Percentiles rank a stretch among this genome's conserved stretches.
Conservation (phyloP, 2,797 vertebrate genomes). For the Malacoctenus gilli region DNA sequence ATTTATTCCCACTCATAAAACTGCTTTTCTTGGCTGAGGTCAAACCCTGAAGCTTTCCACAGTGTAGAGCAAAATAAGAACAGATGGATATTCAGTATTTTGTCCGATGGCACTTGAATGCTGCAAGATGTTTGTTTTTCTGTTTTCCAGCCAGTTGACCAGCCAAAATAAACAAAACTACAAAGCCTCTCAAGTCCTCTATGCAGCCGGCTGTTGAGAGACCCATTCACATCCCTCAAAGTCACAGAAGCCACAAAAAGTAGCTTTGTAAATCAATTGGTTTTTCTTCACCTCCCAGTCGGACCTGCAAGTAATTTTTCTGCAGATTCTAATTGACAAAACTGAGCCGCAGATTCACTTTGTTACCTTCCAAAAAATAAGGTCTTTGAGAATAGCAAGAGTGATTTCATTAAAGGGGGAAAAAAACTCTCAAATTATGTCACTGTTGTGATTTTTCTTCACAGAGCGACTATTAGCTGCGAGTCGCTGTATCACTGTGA, state of each 20-base stretch:
- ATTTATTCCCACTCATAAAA: constrained; percentile 3
- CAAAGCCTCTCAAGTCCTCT: constrained; percentile 17
- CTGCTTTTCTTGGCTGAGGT: constrained; percentile 15
- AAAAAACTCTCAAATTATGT: not conserved
- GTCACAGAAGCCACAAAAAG: constrained; percentile 29
- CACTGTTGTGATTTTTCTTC: constrained; percentile 6
- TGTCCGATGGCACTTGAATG: constrained; percentile 9
- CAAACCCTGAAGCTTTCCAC: constrained; percentile 6
- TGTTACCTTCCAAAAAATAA: constrained; percentile 8
- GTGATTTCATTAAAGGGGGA: not conserved
- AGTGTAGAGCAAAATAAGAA: not conserved
- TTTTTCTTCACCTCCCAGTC: constrained; percentile 31
- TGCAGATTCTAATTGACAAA: constrained; percentile 9
- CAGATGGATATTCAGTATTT: constrained; percentile 14
- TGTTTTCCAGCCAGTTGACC: constrained; percentile 17
- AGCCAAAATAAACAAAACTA: constrained; percentile 2
- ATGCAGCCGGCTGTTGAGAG: constrained; percentile 13
- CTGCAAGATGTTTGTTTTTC: constrained; percentile 23
- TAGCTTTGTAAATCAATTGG: constrained; percentile 11
- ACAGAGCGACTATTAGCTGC: no score
- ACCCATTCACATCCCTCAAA: constrained; percentile 22
- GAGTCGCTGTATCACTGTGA: no score
- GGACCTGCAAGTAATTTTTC: constrained; percentile 2
- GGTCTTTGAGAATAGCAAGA: not conserved
- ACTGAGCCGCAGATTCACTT: constrained; percentile 10